Percentiles rank a stretch among this genome's conserved stretches.
phyloP scores from a whole-genome alignment of 1,140 invertebrate species.

The Augochlora pura region DNA sequence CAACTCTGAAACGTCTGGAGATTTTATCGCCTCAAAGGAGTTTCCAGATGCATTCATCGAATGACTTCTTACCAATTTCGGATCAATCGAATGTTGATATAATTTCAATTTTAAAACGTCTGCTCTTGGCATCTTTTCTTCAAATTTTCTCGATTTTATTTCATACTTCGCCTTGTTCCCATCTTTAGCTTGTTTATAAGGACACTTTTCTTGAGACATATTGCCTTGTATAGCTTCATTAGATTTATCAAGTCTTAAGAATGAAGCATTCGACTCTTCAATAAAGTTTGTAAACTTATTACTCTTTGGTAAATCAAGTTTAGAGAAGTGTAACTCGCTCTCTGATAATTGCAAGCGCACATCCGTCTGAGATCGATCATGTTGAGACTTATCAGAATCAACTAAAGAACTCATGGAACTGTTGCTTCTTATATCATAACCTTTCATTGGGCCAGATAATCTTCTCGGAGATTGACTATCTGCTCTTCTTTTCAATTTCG shows the following conservation, averaged over 20 bases:
- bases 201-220: slow-evolving; percentile 38
- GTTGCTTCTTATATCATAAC: slow-evolving; percentile 78
- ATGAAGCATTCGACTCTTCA: slow-evolving; percentile 52
- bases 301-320: slow-evolving; percentile 53
- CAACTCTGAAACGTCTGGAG: slow-evolving; percentile 24
- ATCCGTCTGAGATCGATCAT: slow-evolving; percentile 73
- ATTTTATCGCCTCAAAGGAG: slow-evolving; percentile 46
- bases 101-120: slow-evolving; percentile 67
- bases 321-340: slow-evolving; percentile 55
- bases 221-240: slow-evolving; percentile 36
- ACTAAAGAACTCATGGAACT: slow-evolving; percentile 78
- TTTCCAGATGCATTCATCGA: slow-evolving; percentile 36
- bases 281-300: slow-evolving; percentile 48
- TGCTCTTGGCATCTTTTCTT: slow-evolving; percentile 76
- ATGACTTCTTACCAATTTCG: slow-evolving; percentile 53
- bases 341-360: slow-evolving; percentile 60
- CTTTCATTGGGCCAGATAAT: slow-evolving; percentile 78
- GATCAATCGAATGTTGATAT: slow-evolving; percentile 64
- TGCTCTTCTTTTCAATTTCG: slow-evolving; percentile 77
- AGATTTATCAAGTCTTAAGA: slow-evolving; percentile 41
- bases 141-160: slow-evolving; percentile 73
- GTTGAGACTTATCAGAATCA: slow-evolving; percentile 78
- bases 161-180: slow-evolving; percentile 69
- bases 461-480: slow-evolving; percentile 77
- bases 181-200: slow-evolving; percentile 45